Evolutionary conservation across 1,140 invertebrate species (phyloP).

Genomic region (Holotrichia oblita): DNA sequence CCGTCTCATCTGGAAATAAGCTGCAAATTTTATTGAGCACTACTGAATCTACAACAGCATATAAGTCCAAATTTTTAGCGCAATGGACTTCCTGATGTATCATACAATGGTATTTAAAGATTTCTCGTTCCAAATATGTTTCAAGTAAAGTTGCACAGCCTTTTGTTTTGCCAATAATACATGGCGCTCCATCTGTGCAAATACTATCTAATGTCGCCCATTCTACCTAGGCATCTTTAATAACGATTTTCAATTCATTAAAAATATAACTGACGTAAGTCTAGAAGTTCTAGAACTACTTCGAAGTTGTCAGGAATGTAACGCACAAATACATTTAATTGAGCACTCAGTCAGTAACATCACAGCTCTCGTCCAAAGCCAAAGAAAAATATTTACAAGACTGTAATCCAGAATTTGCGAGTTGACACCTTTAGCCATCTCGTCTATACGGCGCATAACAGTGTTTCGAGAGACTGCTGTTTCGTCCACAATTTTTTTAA

Average conservation of each 20-base stretch:
- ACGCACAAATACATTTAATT: not conserved
- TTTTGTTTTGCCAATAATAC: slow-evolving; percentile 1
- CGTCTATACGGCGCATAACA: not conserved
- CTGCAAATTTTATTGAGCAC: too few relatives aligned
- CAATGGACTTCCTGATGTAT: too few relatives aligned
- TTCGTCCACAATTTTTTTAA: not conserved
- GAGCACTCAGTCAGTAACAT: not conserved
- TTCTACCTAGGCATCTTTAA: not conserved
- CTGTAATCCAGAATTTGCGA: too few relatives aligned
- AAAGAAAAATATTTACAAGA: not conserved
- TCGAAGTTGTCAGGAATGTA: slow-evolving; percentile 18
- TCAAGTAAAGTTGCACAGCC: not conserved
- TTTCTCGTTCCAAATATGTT: not conserved
- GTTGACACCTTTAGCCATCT: too few relatives aligned
- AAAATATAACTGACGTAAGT: not conserved
- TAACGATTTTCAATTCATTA: not conserved
- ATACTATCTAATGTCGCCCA: slow-evolving; percentile 3
- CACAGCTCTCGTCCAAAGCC: too few relatives aligned
- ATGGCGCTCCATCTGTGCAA: not conserved
- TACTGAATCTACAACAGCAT: not conserved
- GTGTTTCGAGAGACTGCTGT: too few relatives aligned
- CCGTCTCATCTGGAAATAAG: too few relatives aligned
- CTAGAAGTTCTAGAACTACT: not conserved
- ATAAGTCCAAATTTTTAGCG: not conserved
- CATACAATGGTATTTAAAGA: not conserved